These are phyloP conservation scores for Tenthredo mesomela DNA, from an alignment of 2,888 invertebrate genomes.

Conservation along the genomic window DNA sequence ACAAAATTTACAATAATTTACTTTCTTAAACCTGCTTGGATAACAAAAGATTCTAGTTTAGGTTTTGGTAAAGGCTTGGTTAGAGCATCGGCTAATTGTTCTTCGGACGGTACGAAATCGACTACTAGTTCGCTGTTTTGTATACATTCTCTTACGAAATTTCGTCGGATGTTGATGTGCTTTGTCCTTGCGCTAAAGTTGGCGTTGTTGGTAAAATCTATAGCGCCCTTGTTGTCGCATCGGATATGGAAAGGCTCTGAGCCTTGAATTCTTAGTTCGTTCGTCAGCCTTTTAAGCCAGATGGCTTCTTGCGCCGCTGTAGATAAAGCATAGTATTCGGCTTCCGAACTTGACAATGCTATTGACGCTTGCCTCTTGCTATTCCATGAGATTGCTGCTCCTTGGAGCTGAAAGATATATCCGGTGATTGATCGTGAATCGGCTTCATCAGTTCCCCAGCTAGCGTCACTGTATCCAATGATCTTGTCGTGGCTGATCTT, in stretches of 20 bases:
- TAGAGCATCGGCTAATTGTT: too few relatives aligned
- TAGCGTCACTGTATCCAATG: conserved; percentile 35
- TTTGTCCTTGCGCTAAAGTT: background rate
- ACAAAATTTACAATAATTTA: too few relatives aligned
- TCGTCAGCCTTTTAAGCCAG: conserved; percentile 2
- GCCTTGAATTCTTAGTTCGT: background rate
- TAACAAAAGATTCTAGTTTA: too few relatives aligned
- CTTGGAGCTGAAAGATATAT: conserved; percentile 16
- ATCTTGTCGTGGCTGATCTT: background rate
- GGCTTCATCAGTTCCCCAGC: conserved; percentile 48
- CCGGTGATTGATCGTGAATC: conserved; percentile 50
- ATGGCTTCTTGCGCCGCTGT: conserved; percentile 35
- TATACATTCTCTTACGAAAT: too few relatives aligned
- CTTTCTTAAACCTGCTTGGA: too few relatives aligned
- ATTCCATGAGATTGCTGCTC: conserved; percentile 38
- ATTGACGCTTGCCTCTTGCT: conserved; percentile 15
- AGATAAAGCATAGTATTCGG: background rate
- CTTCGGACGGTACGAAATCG: too few relatives aligned
- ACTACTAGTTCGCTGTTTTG: too few relatives aligned
- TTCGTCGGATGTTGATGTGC: too few relatives aligned
- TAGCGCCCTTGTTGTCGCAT: background rate
- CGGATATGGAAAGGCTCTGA: conserved; percentile 15
- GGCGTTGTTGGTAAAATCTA: background rate
- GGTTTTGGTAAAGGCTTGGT: too few relatives aligned
- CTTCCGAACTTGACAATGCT: conserved; percentile 12